Percentiles rank a stretch among this genome's conserved stretches.
These are phyloP conservation scores for Tenualosa thibaudeaui DNA, from an alignment of 2,797 vertebrate genomes.

Conservation along the genomic window DNA sequence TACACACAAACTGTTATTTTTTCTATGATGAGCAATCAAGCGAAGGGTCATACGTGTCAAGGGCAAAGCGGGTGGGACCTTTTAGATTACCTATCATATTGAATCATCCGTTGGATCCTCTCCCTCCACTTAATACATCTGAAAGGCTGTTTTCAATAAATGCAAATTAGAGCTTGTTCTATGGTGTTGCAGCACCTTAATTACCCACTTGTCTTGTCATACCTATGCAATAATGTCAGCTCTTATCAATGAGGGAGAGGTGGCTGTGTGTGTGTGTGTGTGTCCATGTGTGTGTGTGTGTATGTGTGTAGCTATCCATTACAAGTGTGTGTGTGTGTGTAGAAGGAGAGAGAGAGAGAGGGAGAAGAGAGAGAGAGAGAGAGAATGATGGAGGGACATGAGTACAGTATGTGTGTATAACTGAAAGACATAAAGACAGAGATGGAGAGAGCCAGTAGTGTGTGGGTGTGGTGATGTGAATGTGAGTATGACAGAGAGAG, in stretches of 20 bases:
- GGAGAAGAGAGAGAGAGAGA: neutral
- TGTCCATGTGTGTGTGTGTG: neutral
- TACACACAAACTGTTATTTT: neutral
- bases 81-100: constrained; percentile 52
- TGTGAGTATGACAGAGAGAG: neutral
- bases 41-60: constrained; percentile 46
- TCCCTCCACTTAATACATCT: constrained; percentile 58
- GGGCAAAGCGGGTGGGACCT: constrained; percentile 53
- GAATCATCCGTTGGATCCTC: constrained; percentile 53
- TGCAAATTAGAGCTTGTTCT: constrained; percentile 52
- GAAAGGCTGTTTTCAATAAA: constrained; percentile 59
- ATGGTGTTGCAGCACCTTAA: constrained; percentile 62
- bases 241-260: constrained; percentile 38
- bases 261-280: constrained; percentile 29
- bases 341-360: neutral
- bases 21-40: constrained; percentile 29
- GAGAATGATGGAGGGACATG: neutral
- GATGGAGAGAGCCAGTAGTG: neutral
- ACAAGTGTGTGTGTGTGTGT: neutral
- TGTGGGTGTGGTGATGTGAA: neutral
- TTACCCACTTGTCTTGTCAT: constrained; percentile 57
- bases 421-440: neutral
- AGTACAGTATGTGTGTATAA: neutral
- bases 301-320: neutral
- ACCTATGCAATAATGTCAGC: constrained; percentile 50